Base-by-base conservation (phyloP, 2,113 vertebrate species). In the Lophura nycthemera region DNA sequence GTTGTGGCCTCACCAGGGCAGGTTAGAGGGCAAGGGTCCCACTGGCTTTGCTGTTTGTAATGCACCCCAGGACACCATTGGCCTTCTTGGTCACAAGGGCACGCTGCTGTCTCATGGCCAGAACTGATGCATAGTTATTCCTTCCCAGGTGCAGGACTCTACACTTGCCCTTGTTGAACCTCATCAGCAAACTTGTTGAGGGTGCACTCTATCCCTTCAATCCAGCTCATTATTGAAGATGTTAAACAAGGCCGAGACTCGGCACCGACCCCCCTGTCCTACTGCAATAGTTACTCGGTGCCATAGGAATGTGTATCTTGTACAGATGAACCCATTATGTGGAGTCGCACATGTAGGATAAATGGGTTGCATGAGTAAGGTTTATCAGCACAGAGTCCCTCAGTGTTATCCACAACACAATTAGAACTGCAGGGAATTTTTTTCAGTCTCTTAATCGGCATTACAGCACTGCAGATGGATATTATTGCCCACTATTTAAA, bases 401-500 rank as follows among this genome's bases (percentile, higher is more conserved):
- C 84, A 92, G 92, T 63, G 82, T 43, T 96, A 87, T 82, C 90
- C 89, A 94, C 96, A 96, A 94, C 95, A 95, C 81, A 91, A 97
- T 98, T 97, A 98, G 91, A 96, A 93, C 96, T 94, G 60, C 90
- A 73, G 97, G 95, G 85, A 97, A 83, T 89, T 96, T 95, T 94
- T 97, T 40, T 64, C 97, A 96, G 77, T 97, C 97, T 97, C 93
- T 97, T 98, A 97, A 97, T 97, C 75, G 27, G 91, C 91, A 95
- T 95, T 94, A 91, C 96, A 97, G 97, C 91, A 93, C 97, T 97
- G 94, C 95, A 97, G 97, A 98, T 96, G 96, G 97, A 97, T 98
- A 96, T 97, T 96, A 97, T 93, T 91, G 94, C 97, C 96, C 94
- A 94, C 97, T 97, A 97, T 96, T 97, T 97, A 97, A 97, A 96